These are phyloP conservation scores for Anarhynchus alexandrinus DNA, from an alignment of 2,113 vertebrate species.

Conservation along the genomic window DNA sequence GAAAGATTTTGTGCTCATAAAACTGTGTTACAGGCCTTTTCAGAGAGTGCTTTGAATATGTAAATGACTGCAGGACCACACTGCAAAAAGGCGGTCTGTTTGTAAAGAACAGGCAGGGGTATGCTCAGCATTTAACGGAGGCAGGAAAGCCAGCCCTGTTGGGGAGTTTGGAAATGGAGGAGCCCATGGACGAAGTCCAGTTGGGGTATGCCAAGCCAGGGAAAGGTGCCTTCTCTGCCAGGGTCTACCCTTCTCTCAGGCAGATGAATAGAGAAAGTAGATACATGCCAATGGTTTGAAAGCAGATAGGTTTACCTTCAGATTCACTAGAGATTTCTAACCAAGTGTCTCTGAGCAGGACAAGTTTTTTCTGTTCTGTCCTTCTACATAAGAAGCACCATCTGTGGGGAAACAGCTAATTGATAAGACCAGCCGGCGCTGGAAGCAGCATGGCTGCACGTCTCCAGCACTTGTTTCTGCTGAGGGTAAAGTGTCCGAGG, in stretches of 20 bases:
- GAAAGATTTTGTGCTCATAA: neutral
- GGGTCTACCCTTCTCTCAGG: neutral
- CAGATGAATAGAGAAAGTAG: neutral
- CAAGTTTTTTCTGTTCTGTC: neutral
- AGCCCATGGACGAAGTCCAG: neutral
- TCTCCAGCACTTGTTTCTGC: neutral
- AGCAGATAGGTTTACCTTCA: neutral
- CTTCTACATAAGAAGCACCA: neutral
- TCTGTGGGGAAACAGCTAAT: slow-evolving; percentile 24
- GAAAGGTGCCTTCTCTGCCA: neutral
- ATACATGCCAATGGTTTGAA: neutral
- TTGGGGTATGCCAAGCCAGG: neutral
- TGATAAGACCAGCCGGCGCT: neutral
- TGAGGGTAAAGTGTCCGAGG: neutral
- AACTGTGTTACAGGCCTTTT: neutral
- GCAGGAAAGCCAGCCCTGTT: neutral
- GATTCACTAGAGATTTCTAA: neutral
- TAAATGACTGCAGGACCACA: neutral
- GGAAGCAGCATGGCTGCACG: neutral
- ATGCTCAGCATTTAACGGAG: neutral
- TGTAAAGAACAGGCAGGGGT: neutral
- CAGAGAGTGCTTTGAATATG: neutral
- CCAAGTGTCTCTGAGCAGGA: neutral
- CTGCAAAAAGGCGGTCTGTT: neutral
- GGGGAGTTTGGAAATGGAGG: neutral